phyloP scores from a whole-genome alignment of 2,888 invertebrate genomes.

The Arge pagana region DNA sequence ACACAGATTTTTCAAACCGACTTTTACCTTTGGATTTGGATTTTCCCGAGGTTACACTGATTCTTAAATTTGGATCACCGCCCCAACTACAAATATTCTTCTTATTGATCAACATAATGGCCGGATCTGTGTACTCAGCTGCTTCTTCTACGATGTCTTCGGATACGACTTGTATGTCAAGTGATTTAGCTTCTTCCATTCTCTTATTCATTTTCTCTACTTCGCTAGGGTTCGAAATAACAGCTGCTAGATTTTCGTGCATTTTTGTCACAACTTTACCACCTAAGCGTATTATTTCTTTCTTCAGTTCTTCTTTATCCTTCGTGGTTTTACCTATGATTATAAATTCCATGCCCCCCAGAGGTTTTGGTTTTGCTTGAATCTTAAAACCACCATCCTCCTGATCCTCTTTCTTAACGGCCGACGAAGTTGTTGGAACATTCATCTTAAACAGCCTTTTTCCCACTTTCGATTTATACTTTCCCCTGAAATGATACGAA shows the following conservation, averaged over 20 bases:
- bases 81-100: constrained; percentile 85
- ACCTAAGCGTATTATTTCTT: constrained; percentile 73
- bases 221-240: constrained; percentile 73
- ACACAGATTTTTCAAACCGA: constrained; percentile 63
- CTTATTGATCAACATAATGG: constrained; percentile 69
- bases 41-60: constrained; percentile 63
- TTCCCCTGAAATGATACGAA: constrained; percentile 53
- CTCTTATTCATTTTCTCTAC: constrained; percentile 69
- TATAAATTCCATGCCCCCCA: constrained; percentile 80
- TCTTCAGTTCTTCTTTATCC: constrained; percentile 69
- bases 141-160: constrained; percentile 75
- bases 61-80: constrained; percentile 65
- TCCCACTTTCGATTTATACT: constrained; percentile 65
- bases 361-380: constrained; percentile 67
- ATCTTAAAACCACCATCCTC: constrained; percentile 66
- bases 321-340: constrained; percentile 65
- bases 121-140: constrained; percentile 65
- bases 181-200: constrained; percentile 69
- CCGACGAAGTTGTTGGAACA: constrained; percentile 56
- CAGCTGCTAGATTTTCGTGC: constrained; percentile 70
- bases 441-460: constrained; percentile 64
- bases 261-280: constrained; percentile 74
- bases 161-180: constrained; percentile 81
- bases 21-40: constrained; percentile 67
- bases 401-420: constrained; percentile 63